Conservation (phyloP, 2,888 invertebrate species). For the Neoascia interrupta region DNA sequence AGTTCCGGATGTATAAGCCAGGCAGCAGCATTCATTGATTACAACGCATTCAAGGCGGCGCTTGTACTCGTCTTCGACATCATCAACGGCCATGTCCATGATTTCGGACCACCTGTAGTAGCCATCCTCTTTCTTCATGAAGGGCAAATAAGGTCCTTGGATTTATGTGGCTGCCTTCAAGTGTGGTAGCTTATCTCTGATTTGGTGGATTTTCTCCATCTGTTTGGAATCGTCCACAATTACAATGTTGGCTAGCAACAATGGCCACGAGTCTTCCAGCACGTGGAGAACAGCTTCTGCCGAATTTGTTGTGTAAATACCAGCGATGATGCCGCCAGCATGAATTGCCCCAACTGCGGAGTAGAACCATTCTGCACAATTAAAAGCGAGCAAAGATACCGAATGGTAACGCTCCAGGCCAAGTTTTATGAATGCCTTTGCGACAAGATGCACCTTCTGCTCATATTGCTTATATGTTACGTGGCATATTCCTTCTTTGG, state of each 20-base stretch:
- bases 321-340: slow-evolving; percentile 92
- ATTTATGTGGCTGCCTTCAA: slow-evolving; percentile 88
- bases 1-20: slow-evolving; percentile 95
- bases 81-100: slow-evolving; percentile 86
- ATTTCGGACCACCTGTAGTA: slow-evolving; percentile 87
- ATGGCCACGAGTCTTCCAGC: slow-evolving; percentile 85
- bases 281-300: slow-evolving; percentile 92
- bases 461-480: slow-evolving; percentile 90
- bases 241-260: slow-evolving; percentile 93
- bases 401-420: slow-evolving; percentile 88
- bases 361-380: slow-evolving; percentile 94
- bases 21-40: slow-evolving; percentile 91
- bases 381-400: slow-evolving; percentile 95
- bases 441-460: slow-evolving; percentile 85
- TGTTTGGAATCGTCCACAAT: slow-evolving; percentile 93
- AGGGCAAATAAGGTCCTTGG: slow-evolving; percentile 78
- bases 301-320: slow-evolving; percentile 95
- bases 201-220: slow-evolving; percentile 89
- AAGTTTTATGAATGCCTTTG: slow-evolving; percentile 91
- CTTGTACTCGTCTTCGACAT: slow-evolving; percentile 86
- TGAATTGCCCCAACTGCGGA: slow-evolving; percentile 92
- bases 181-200: slow-evolving; percentile 85
- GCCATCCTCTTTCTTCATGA: slow-evolving; percentile 78
- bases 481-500: slow-evolving; percentile 81
- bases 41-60: slow-evolving; percentile 85